Base-by-base conservation (phyloP, 2,113 vertebrate species). In the Ochotona princeps region DNA sequence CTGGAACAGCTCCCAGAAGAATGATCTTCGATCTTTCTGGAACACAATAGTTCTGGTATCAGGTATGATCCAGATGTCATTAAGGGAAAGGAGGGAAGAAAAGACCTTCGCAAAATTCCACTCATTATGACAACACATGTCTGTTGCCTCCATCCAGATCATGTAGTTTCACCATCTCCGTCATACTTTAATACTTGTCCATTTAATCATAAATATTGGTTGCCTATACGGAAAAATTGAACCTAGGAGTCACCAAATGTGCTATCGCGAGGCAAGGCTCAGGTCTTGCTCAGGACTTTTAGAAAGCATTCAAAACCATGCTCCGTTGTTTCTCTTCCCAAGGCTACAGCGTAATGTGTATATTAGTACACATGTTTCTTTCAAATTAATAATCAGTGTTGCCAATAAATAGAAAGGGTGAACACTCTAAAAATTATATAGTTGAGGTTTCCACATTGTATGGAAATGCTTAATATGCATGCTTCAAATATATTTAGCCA, bases 131-230 rank as follows among this genome's bases (percentile, higher is more conserved):
- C 89, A 51, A 76, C 49, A 93, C 72, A 79, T 95, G 70, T 78
- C 54, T 89, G 20, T 57, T 73, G 54, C 66, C 8, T 90, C 70
- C 63, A 87, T 60, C 2, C 92, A 81, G 25, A 81, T 18, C 18
- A 20, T 67, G 47, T 47, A 89, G 72, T 87, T 93, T 94, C 4
- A 79, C 8, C 47, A 83, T 13, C 66, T 83, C 15, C 79, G 76
- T 87, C 38, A 76, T 73, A 78, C 95, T 91, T 95, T 67, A 84
- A 10, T 83, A 74, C 44, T 85, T 94, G 76, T 89, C 69, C 44
- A 84, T 80, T 89, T 74, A 83, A 82, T 95, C 69, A 93, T 78
- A 89, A 61, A 95, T 92, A 81, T 78, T 92, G 76, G 94, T 85
- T 90, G 11, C 15, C 5, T 87, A 54, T 17, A 49, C 8, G 12